These are phyloP conservation scores for Macquaria ambigua DNA, from an alignment of 2,113 vertebrate genomes.

Conservation along the genomic window DNA sequence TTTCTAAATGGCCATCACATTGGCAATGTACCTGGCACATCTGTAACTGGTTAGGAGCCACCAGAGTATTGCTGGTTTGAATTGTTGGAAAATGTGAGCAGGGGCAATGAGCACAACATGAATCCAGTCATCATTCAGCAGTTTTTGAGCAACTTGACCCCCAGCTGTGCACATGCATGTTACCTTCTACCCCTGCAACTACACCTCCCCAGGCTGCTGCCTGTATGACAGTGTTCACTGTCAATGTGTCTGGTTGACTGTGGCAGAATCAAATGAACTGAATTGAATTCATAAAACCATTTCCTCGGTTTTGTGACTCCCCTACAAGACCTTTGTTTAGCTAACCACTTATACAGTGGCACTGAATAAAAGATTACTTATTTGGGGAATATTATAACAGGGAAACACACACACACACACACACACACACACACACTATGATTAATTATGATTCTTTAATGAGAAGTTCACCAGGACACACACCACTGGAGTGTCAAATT, in stretches of 20 bases:
- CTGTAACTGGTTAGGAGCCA: background rate
- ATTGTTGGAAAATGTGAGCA: background rate
- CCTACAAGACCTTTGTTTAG: conserved; percentile 11
- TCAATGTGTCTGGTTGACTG: background rate
- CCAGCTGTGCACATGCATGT: conserved; percentile 7
- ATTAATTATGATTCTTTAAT: conserved; percentile 76
- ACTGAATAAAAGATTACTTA: conserved; percentile 26
- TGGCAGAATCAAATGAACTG: conserved; percentile 17
- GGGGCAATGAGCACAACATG: background rate
- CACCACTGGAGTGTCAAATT: conserved; percentile 80
- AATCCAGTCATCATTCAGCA: conserved; percentile 12
- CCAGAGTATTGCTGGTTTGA: background rate
- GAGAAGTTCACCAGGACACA: conserved; percentile 72
- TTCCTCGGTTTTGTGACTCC: background rate
- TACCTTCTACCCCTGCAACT: background rate
- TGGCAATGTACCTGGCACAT: background rate
- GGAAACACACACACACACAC: conserved; percentile 4
- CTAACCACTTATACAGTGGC: background rate
- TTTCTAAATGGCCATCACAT: background rate
- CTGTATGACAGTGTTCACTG: background rate
- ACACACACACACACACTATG: conserved; percentile 29
- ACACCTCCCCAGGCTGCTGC: background rate
- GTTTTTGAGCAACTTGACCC: conserved; percentile 10
- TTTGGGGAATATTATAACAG: conserved; percentile 35
- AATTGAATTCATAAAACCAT: conserved; percentile 6